These are phyloP conservation scores for Platysteira castanea DNA, from an alignment of 2,113 vertebrate genomes.

Conservation along the genomic window DNA sequence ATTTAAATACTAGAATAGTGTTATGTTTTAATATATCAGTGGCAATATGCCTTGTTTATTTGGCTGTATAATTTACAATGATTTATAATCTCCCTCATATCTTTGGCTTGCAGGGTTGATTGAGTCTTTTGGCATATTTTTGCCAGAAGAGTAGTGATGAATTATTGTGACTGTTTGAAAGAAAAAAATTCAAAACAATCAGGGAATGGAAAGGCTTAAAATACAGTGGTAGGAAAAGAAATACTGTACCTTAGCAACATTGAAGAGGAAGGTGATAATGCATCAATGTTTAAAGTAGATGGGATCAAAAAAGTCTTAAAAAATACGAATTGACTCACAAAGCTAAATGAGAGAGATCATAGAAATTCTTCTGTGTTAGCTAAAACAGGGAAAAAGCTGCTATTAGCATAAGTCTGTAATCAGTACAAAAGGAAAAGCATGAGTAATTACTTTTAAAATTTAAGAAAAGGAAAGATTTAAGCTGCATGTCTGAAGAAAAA, in stretches of 20 bases:
- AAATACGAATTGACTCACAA: background rate
- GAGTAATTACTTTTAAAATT: background rate
- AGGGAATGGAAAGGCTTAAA: background rate
- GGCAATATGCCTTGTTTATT: background rate
- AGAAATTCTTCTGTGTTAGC: background rate
- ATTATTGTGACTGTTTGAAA: background rate
- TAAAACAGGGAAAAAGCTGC: background rate
- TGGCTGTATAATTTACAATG: background rate
- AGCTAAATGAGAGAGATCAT: background rate
- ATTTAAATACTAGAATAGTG: background rate
- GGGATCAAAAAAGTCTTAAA: background rate
- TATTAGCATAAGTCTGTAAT: background rate
- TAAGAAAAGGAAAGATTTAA: background rate
- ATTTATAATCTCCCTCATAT: background rate
- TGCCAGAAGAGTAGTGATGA: background rate
- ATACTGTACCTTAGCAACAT: background rate
- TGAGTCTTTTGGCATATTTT: background rate
- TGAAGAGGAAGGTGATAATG: background rate
- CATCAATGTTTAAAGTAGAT: background rate
- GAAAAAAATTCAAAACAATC: background rate
- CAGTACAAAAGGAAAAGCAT: background rate
- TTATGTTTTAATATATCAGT: background rate
- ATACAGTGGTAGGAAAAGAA: background rate
- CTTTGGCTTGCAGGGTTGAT: background rate
- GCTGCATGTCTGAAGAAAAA: background rate